These are phyloP conservation scores for Panthera tigris DNA, from an alignment of 2,113 vertebrate genomes.

Conservation along the genomic window DNA sequence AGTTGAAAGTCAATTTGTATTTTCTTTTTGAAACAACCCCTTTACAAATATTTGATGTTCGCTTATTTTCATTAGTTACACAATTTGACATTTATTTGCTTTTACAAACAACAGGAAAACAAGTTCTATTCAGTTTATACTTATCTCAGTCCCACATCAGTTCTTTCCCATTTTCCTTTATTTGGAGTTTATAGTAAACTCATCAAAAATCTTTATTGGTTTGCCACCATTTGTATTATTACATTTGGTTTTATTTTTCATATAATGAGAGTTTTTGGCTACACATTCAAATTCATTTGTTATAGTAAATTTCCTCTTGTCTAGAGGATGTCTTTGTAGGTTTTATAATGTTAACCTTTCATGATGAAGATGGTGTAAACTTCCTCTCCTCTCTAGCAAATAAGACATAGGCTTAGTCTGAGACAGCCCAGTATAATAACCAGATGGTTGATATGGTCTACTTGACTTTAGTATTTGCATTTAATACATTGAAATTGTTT, in stretches of 20 bases:
- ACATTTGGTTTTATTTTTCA: slow-evolving; percentile 60
- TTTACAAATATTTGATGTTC: slow-evolving; percentile 71
- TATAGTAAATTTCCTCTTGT: slow-evolving; percentile 51
- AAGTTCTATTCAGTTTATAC: slow-evolving; percentile 21
- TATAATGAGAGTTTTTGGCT: slow-evolving; percentile 22
- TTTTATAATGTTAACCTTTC: slow-evolving; percentile 42
- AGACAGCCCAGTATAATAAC: not conserved
- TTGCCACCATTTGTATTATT: slow-evolving; percentile 50
- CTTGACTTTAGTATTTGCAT: not conserved
- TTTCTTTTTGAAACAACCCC: slow-evolving; percentile 47
- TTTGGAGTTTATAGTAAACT: slow-evolving; percentile 58
- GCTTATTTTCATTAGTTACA: slow-evolving; percentile 70
- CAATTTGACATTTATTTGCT: slow-evolving; percentile 64
- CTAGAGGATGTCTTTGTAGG: slow-evolving; percentile 35
- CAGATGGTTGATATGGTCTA: not conserved
- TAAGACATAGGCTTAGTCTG: not conserved
- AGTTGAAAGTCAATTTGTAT: slow-evolving; percentile 61
- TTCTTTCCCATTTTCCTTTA: slow-evolving; percentile 57
- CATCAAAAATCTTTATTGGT: slow-evolving; percentile 56
- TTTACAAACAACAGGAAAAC: slow-evolving; percentile 64
- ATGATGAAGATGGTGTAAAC: slow-evolving; percentile 18
- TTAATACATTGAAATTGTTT: slow-evolving; percentile 1
- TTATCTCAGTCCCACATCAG: slow-evolving; percentile 52
- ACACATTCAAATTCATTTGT: slow-evolving; percentile 29
- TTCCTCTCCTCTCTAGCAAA: slow-evolving; percentile 3